Conservation (phyloP, 2,797 vertebrate species). For the Oreortyx pictus region DNA sequence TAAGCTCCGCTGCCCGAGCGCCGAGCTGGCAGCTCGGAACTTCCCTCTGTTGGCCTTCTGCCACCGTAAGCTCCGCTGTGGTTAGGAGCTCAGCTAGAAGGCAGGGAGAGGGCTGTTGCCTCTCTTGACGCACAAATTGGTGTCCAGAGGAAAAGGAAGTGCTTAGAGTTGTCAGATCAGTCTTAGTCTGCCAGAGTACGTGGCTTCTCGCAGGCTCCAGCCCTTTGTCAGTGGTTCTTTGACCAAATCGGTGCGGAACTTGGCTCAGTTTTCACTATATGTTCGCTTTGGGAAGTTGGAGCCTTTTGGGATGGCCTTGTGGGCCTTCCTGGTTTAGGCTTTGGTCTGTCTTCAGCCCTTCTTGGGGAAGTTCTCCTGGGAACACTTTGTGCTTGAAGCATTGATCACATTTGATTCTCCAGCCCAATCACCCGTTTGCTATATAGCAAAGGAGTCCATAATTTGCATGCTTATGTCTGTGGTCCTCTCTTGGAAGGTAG, state of each 20-base stretch:
- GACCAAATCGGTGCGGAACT: background rate
- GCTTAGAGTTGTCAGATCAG: background rate
- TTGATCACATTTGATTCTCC: background rate
- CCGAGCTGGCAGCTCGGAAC: background rate
- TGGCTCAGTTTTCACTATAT: background rate
- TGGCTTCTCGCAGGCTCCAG: background rate
- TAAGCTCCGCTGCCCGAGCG: background rate
- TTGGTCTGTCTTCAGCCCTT: background rate
- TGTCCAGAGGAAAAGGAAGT: constrained; percentile 24
- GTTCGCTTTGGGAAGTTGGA: background rate
- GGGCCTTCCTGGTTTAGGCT: background rate
- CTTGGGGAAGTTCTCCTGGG: background rate
- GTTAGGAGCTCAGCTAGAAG: constrained; percentile 46
- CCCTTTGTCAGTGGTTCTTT: background rate
- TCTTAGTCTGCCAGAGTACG: background rate
- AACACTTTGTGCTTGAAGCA: background rate
- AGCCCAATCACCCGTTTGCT: background rate
- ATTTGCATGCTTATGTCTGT: background rate
- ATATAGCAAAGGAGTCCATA: background rate
- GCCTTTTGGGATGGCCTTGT: background rate
- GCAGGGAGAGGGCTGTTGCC: background rate
- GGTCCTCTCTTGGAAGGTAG: background rate
- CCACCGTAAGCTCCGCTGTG: background rate
- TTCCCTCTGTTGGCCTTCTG: constrained; percentile 5
- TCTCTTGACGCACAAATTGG: background rate